Base-by-base conservation (phyloP, 1,140 invertebrate species). In the Condylostylus longicornis region DNA sequence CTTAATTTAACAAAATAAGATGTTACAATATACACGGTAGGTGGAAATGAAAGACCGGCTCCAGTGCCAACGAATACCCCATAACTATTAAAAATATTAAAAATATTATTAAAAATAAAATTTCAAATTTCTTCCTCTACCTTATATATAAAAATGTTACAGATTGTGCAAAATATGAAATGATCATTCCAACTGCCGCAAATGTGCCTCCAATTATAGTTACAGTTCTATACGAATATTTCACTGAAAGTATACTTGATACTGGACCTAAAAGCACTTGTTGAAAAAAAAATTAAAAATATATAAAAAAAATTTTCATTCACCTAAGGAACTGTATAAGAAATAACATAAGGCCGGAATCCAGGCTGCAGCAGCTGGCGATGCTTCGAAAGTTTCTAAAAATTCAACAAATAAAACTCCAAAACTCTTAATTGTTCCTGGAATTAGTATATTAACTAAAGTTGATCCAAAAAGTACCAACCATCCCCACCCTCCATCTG, bases 21-120 rank as follows among this genome's bases (percentile, higher is more conserved):
- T 7, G 82, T 86, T 28, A 88, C 82, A 47, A 89, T 85, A 53
- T 88, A 85, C n/a, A 91, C 81, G 0, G 84, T 87, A 18, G 85
- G 83, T 4, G 84, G 82, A 58, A 84, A 85, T 1, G 79, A 74
- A 19, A 85, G 60, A 0, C 82, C 82, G 6, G 82, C 82, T 5
- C 82, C 82, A 29, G 72, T 73, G 30, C 82, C 82, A n/a, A 83
- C 79, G 33, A 84, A 61, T 10, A 82, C 67, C 29, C 82, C 82
- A 63, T 82, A 85, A 63, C 81, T 84, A 53, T 18, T 68, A 69
- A 40, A 35, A 44, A 43, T 29, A 41, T 13, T 33, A 33, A 37
- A 47, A 42, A 35, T 29, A 17, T 20, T 13, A 35, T 27, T 18
- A 25, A 8, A 42, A 37, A 30, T 10, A 28, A 38, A 34, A 32